Base-by-base conservation (phyloP, 2,797 vertebrate species). In the Sebastes baramenuke region DNA sequence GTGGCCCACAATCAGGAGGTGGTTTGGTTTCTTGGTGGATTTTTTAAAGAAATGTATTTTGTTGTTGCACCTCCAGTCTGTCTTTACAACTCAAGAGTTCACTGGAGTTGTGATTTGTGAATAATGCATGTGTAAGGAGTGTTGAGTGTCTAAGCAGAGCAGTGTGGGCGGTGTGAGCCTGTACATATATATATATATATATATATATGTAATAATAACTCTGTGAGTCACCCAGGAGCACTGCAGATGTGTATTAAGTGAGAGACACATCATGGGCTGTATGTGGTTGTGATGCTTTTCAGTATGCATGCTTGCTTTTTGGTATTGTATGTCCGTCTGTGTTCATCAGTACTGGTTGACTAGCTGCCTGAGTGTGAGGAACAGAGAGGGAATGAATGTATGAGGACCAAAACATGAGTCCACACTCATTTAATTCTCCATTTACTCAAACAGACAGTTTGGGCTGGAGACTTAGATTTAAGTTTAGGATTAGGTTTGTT, bases 201-300 rank as follows among this genome's bases (percentile, higher is more conserved):
- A 36, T 14, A 24, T 70, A 30, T 52, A 1, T 46, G 27, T n/a
- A 1, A 24, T 30, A 4, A 64, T 36, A 49, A 18, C 22, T 67
- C 62, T 52, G 27, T 90, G 87, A 88, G 60, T 88, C 85, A 86
- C 18, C 16, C 70, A 68, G 7, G 60, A 58, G 49, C 60, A 4
- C 61, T 73, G 69, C 72, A 83, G 62, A 80, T 72, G 56, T 77
- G 65, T 71, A 27, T 14, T 9, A 42, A 65, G 10, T 52, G n/a
- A 59, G 16, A 59, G 16, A 16, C 25, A 56, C 10, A 62, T 18
- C 3, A 7, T 18, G 72, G 30, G 24, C 16, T 22, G 11, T 38
- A 1, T 29, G 4, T 71, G 67, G 38, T 18, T 69, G 56, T 30
- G n/a, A 16, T 20, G 36, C 4, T 46, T 66, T 30, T 14, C 9